Evolutionary conservation across 2,113 vertebrate species (phyloP), one percentile per base, ranked within the genome.

Genomic region (Menura novaehollandiae): DNA sequence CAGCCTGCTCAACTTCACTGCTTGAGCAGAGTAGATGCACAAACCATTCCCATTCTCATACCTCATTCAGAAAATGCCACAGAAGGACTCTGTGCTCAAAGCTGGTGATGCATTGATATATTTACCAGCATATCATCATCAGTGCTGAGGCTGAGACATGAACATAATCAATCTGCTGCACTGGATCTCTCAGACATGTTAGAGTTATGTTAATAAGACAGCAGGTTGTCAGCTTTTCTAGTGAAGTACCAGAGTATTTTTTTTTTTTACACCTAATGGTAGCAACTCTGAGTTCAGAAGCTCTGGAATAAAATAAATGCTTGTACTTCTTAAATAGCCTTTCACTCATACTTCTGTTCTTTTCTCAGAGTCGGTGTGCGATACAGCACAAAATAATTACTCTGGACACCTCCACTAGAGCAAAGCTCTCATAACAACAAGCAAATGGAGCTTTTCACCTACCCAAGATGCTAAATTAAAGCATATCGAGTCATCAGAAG

Each of bases 161-260:
- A 97, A 82, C 92, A 92, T 85, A 96, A 97, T 96, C 96, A 96
- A 96, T 96, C 95, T 97, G 95, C 93, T 97, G 73, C 68, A 72
- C 64, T 85, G 88, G 86, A 89, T 89, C 86, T 81, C 93, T 95
- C 88, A 95, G 94, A 95, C 86, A 93, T 3, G 62, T 88, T 96
- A 71, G 78, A 92, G 75, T 95, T 94, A 93, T 90, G 93, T 92
- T 97, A 97, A 97, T 96, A 93, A 93, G 93, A 93, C 95, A 95
- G 93, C 91, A 94, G 82, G 41, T 77, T 96, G 97, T 80, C 95
- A 97, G 97, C 75, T 95, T 89, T 85, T 77, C 87, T 74, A 68
- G 59, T 83, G 63, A 94, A 89, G 52, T 86, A 96, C 49, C 82
- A 79, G 71, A 88, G 27, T 41, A 22, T 21, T 67, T 83, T 93